Evolutionary conservation across 64 coral and sea anemone species (phyloP).

Genomic region (Stichodactyla helianthus): DNA sequence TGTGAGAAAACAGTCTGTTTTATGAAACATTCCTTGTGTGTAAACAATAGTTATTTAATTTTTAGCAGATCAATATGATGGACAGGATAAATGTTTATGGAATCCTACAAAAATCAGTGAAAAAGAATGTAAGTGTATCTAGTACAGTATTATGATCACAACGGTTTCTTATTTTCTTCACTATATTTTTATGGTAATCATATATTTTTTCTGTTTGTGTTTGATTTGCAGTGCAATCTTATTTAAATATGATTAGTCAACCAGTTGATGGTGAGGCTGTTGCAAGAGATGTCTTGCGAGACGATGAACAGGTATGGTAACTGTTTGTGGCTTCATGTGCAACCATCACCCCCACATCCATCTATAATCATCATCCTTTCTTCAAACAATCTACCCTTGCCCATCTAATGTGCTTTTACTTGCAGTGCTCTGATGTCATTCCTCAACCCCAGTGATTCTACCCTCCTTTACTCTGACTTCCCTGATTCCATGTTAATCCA

Average conservation of each 20-base stretch:
- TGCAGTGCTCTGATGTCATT: too few species aligned
- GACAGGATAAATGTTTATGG: slow-evolving; percentile 92
- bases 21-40: neutral
- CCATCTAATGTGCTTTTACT: too few species aligned
- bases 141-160: neutral
- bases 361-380: too few species aligned
- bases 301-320: slow-evolving; percentile 83
- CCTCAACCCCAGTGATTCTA: too few species aligned
- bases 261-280: slow-evolving; percentile 40
- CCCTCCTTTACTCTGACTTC: too few species aligned
- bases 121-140: slow-evolving; percentile 75
- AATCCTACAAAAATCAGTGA: slow-evolving; percentile 78
- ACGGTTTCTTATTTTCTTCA: neutral
- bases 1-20: neutral
- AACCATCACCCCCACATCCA: neutral
- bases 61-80: slow-evolving; percentile 34
- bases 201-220: neutral
- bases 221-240: slow-evolving; percentile 54
- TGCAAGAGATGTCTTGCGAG: slow-evolving; percentile 76
- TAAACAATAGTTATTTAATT: neutral
- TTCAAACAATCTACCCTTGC: too few species aligned
- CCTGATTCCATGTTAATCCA: neutral
- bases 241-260: slow-evolving; percentile 70
- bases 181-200: neutral
- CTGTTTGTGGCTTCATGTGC: neutral